Conservation (phyloP, 2,888 invertebrate genomes). For the Furcula furcula region DNA sequence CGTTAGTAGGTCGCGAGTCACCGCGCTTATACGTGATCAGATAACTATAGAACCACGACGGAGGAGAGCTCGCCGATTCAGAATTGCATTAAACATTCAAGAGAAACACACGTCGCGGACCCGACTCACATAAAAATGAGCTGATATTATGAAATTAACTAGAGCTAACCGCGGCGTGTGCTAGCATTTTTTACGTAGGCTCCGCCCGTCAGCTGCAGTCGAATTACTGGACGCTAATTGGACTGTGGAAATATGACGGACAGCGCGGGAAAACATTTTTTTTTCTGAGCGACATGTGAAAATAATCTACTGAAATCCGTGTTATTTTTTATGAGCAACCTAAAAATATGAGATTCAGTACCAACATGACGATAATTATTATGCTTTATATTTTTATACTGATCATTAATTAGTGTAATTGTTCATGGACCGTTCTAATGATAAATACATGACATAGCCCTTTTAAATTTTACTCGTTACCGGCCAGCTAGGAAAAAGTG, state of each 20-base stretch:
- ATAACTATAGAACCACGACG: conserved; percentile 36
- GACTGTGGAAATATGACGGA: conserved; percentile 77
- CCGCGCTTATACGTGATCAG: conserved; percentile 46
- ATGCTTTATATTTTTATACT: too few relatives aligned
- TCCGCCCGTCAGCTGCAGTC: conserved; percentile 67
- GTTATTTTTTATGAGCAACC: too few relatives aligned
- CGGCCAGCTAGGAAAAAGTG: too few relatives aligned
- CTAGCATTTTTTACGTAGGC: conserved; percentile 65
- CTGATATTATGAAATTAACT: conserved; percentile 79
- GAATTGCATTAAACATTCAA: conserved; percentile 74
- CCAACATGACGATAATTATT: too few relatives aligned
- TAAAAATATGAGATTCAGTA: too few relatives aligned
- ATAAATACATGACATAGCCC: too few relatives aligned
- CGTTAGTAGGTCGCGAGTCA: conserved; percentile 60
- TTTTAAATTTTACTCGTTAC: too few relatives aligned
- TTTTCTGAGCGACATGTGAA: conserved; percentile 36
- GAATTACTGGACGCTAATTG: conserved; percentile 80
- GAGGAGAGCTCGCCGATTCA: conserved; percentile 50
- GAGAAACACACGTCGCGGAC: conserved; percentile 55
- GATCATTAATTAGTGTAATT: too few relatives aligned
- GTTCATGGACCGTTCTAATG: too few relatives aligned
- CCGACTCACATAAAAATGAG: conserved; percentile 77
- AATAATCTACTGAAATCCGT: conserved; percentile 42
- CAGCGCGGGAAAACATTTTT: conserved; percentile 61
- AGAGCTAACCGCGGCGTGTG: conserved; percentile 59